Conservation (phyloP, 1,140 invertebrate genomes). For the Brachionus plicatilis region DNA sequence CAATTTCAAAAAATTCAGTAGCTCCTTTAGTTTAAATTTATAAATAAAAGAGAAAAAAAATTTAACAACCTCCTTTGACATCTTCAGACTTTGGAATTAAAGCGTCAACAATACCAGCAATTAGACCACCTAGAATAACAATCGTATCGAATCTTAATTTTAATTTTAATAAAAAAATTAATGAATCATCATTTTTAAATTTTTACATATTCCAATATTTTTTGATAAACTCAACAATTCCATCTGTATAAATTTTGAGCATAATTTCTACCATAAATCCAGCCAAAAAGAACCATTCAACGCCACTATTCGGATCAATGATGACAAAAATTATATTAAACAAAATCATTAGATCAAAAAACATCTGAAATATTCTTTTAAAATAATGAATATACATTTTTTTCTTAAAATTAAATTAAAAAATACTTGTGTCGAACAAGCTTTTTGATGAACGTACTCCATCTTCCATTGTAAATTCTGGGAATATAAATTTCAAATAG, state of each 20-base stretch:
- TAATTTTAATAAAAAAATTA: slow-evolving; percentile 24
- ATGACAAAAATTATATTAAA: slow-evolving; percentile 59
- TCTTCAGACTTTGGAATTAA: background rate
- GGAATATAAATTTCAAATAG: slow-evolving; percentile 50
- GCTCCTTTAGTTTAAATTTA: background rate
- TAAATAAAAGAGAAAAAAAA: background rate
- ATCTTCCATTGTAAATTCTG: slow-evolving; percentile 50
- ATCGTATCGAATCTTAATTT: slow-evolving; percentile 59
- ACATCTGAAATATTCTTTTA: slow-evolving; percentile 51
- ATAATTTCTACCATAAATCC: slow-evolving; percentile 58
- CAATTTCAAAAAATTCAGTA: slow-evolving; percentile 27
- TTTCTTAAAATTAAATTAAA: background rate
- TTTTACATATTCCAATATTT: slow-evolving; percentile 59
- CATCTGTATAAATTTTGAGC: slow-evolving; percentile 58
- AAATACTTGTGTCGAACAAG: slow-evolving; percentile 55
- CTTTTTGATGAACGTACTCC: slow-evolving; percentile 49
- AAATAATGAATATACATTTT: background rate
- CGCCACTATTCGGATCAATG: slow-evolving; percentile 48
- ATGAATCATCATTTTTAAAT: background rate
- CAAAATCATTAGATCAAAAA: slow-evolving; percentile 59
- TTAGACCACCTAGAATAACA: slow-evolving; percentile 57
- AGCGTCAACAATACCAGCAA: slow-evolving; percentile 52
- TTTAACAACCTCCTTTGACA: slow-evolving; percentile 15
- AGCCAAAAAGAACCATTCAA: slow-evolving; percentile 57
- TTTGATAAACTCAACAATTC: slow-evolving; percentile 53